Conservation (phyloP, 2,113 vertebrate species). For the Microcebus tavaratra region DNA sequence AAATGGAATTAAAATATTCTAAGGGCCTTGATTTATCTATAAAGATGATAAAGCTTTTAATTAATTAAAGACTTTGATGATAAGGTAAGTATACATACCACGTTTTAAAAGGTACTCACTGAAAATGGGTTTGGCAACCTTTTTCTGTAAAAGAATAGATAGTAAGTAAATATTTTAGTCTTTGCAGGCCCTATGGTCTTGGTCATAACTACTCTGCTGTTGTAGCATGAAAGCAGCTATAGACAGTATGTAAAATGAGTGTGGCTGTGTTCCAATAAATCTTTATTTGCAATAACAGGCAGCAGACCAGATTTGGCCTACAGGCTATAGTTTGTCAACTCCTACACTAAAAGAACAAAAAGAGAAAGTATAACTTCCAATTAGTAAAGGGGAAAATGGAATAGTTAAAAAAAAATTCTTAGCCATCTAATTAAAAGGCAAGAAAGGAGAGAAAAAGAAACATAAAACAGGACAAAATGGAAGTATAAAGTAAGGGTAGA, state of each 20-base stretch:
- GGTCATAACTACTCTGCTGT: not conserved
- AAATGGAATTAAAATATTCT: not conserved
- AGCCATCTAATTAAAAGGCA: not conserved
- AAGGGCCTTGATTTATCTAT: not conserved
- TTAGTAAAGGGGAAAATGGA: not conserved
- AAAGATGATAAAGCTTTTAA: not conserved
- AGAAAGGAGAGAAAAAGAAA: not conserved
- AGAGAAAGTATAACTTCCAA: not conserved
- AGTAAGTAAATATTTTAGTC: not conserved
- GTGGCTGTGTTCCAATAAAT: not conserved
- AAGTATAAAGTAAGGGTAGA: not conserved
- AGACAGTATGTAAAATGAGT: not conserved
- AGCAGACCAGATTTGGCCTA: not conserved
- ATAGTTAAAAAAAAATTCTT: not conserved
- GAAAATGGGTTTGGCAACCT: not conserved
- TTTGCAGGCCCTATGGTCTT: not conserved
- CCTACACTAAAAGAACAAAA: not conserved
- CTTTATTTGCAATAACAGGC: not conserved
- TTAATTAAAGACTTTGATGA: not conserved
- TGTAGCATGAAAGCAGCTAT: not conserved
- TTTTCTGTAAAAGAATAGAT: not conserved
- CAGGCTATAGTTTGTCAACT: not conserved
- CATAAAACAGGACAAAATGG: not conserved
- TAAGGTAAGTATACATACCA: not conserved
- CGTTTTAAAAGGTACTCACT: not conserved